Evolutionary conservation across 2,888 invertebrate species (phyloP).

Genomic region (Achlya flavicornis): DNA sequence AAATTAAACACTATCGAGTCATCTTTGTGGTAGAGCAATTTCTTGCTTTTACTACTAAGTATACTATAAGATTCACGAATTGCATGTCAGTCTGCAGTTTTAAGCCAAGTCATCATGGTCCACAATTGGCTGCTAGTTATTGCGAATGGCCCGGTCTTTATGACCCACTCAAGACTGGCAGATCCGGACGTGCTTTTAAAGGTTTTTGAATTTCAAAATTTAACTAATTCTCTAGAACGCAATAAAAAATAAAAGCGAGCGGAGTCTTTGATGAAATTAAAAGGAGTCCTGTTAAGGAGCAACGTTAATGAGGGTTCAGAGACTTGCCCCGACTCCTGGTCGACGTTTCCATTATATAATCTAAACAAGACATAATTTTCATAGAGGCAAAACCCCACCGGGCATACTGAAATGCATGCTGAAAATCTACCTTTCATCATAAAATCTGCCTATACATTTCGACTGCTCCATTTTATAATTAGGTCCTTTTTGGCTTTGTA

Average conservation of each 20-base stretch:
- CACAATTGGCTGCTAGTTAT: background rate
- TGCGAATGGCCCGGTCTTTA: background rate
- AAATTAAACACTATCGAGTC: background rate
- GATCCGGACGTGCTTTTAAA: background rate
- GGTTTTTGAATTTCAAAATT: background rate
- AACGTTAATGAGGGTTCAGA: conserved; percentile 1
- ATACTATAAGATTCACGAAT: background rate
- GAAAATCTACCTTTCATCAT: no score
- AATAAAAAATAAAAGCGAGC: conserved; percentile 2
- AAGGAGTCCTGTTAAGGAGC: conserved; percentile 2
- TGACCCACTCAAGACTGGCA: background rate
- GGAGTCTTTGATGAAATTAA: background rate
- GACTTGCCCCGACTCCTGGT: conserved; percentile 1
- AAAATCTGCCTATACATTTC: no score
- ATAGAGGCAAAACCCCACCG: background rate
- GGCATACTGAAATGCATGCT: no score
- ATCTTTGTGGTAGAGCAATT: background rate
- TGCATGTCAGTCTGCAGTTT: background rate
- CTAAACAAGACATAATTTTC: background rate
- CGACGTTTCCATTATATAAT: background rate
- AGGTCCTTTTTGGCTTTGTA: no score
- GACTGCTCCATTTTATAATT: no score
- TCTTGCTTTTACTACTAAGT: background rate
- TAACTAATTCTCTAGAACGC: conserved; percentile 4
- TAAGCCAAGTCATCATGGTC: background rate